These are phyloP conservation scores for Oophaga sylvatica DNA, from an alignment of 2,797 vertebrate genomes.

Conservation along the genomic window DNA sequence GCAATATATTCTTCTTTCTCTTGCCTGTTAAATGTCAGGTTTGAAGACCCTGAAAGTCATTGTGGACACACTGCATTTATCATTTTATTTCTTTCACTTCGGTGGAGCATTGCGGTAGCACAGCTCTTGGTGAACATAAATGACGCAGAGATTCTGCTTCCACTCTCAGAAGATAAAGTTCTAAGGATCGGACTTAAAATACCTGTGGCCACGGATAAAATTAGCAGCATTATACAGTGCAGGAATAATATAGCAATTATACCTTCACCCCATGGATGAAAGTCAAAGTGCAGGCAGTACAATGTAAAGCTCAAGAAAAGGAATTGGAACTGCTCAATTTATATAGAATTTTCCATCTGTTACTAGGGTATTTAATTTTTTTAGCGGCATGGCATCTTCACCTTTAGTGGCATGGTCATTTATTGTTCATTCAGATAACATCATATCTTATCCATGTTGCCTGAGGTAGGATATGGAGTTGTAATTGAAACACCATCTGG, in stretches of 20 bases:
- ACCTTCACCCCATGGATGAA: not conserved
- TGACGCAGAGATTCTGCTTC: not conserved
- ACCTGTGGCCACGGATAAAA: not conserved
- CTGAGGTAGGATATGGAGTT: conserved; percentile 3
- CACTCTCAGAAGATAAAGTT: not conserved
- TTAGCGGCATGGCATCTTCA: not conserved
- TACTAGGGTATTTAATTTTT: not conserved
- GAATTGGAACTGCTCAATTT: not conserved
- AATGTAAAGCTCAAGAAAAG: conserved; percentile 5
- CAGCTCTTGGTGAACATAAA: not conserved
- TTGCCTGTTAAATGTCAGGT: not conserved
- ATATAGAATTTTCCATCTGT: not conserved
- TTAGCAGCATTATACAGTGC: conserved; percentile 38
- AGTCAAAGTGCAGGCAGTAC: not conserved
- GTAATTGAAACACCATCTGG: not conserved
- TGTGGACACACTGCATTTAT: not conserved
- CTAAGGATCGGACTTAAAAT: not conserved
- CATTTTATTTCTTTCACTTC: not conserved
- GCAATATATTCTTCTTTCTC: not conserved
- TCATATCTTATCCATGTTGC: not conserved
- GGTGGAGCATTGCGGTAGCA: not conserved
- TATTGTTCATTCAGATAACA: not conserved
- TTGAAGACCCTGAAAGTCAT: not conserved
- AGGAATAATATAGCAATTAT: conserved; percentile 16
- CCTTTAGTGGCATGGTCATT: not conserved